A percentile compares a stretch with the other conserved stretches of the same genome.
Conservation (phyloP, 2,797 vertebrate species). For the Dryobates pubescens region DNA sequence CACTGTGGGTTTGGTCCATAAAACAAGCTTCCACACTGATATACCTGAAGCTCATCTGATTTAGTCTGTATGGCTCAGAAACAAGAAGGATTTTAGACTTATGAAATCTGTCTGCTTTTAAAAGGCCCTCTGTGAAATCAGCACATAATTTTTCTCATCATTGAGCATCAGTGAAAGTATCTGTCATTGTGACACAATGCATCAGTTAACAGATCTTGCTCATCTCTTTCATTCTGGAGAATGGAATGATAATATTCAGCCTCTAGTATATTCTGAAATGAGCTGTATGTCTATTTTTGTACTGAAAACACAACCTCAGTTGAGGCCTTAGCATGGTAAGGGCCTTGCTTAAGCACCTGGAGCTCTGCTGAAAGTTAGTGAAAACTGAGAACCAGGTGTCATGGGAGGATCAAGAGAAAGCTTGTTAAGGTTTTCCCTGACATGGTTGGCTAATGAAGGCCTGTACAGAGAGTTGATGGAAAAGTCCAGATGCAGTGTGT, state of each 20-base stretch:
- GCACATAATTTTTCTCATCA: neutral
- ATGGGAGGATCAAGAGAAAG: neutral
- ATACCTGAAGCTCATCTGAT: neutral
- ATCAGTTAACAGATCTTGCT: neutral
- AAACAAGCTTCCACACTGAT: neutral
- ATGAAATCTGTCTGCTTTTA: neutral
- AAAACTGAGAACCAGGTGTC: neutral
- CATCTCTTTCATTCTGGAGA: neutral
- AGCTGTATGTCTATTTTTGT: neutral
- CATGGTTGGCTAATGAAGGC: neutral
- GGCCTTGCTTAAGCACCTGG: neutral
- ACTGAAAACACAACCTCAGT: neutral
- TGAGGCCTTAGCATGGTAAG: neutral
- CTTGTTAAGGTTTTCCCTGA: neutral
- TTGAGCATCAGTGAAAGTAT: neutral
- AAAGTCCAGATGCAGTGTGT: neutral
- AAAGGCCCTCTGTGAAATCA: conserved; percentile 1
- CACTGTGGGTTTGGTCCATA: neutral
- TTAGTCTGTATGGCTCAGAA: neutral
- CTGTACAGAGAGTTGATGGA: neutral
- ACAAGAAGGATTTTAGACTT: neutral
- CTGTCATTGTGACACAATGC: neutral
- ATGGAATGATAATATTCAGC: neutral
- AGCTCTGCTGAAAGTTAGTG: neutral
- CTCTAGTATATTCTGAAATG: neutral